Evolutionary conservation across 2,113 vertebrate genomes (phyloP).

Genomic region (Chaenogobius annularis): DNA sequence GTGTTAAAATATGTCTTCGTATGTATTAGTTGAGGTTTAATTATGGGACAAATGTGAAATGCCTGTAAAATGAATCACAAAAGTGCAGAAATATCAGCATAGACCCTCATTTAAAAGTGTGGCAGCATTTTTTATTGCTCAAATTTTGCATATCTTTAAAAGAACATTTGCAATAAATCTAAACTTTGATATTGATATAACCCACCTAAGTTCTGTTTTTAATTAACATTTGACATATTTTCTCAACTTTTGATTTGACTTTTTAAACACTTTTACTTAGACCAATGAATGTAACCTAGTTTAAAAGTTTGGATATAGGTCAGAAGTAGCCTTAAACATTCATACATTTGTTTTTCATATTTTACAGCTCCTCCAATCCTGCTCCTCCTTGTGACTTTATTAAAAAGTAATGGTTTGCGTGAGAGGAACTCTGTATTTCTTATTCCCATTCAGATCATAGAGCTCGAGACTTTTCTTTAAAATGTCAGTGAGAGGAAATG

Average conservation of each 20-base stretch:
- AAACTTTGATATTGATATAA: too few relatives aligned
- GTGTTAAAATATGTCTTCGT: too few relatives aligned
- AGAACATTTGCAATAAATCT: too few relatives aligned
- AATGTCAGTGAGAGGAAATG: conserved; percentile 43
- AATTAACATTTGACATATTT: background rate
- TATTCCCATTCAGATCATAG: conserved; percentile 30
- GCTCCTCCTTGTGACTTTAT: conserved; percentile 19
- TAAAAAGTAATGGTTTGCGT: conserved; percentile 33
- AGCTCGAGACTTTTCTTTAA: conserved; percentile 39
- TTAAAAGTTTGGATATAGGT: conserved; percentile 18
- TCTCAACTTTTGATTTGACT: background rate
- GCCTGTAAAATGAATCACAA: too few relatives aligned
- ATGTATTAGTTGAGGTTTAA: too few relatives aligned
- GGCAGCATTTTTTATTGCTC: too few relatives aligned
- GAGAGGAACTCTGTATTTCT: conserved; percentile 35
- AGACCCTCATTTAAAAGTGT: too few relatives aligned
- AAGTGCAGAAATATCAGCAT: too few relatives aligned
- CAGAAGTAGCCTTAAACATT: conserved; percentile 33
- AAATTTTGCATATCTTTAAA: too few relatives aligned
- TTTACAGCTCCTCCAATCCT: background rate
- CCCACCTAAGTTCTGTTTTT: background rate
- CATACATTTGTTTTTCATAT: conserved; percentile 16
- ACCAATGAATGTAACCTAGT: conserved; percentile 5
- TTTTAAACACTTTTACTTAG: background rate
- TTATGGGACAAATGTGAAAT: too few relatives aligned